Percentiles rank a stretch among this genome's conserved stretches.
Conservation (phyloP, 2,113 vertebrate genomes). For the Myodes glareolus region DNA sequence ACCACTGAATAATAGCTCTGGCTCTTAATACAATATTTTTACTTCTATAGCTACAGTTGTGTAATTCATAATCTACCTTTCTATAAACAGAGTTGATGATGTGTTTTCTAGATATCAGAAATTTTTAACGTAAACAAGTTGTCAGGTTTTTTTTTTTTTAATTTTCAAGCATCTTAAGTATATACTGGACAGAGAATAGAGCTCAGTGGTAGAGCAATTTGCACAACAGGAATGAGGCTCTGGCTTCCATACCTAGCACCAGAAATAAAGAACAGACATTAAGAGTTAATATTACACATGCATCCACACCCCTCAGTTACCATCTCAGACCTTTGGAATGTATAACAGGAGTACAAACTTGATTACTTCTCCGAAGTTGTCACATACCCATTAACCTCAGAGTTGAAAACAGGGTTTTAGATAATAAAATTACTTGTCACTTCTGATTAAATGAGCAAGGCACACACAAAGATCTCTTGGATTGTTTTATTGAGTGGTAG, state of each 20-base stretch:
- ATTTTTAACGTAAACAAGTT: not conserved
- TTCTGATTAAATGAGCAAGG: constrained; percentile 56
- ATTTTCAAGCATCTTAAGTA: constrained; percentile 21
- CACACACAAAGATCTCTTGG: constrained; percentile 10
- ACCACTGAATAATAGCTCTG: not conserved
- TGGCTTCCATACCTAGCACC: not conserved
- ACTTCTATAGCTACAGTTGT: not conserved
- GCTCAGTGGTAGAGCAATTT: not conserved
- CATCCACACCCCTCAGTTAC: not conserved
- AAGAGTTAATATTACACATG: not conserved
- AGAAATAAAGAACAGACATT: not conserved
- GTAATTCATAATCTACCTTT: not conserved
- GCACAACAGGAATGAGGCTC: not conserved
- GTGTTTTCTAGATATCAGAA: not conserved
- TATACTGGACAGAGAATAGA: not conserved
- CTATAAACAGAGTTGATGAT: not conserved
- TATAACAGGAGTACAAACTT: constrained; percentile 1
- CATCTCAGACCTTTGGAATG: not conserved
- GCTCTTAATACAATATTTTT: not conserved
- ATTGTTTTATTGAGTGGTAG: constrained; percentile 45
- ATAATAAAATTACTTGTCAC: constrained; percentile 16
- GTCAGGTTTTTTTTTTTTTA: not conserved
- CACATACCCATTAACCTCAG: constrained; percentile 34
- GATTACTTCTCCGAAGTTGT: constrained; percentile 33
- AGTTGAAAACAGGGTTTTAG: not conserved